Evolutionary conservation across 2,113 vertebrate genomes (phyloP), one percentile per base, ranked within the genome.

Genomic region (Myrmecophaga tridactyla): DNA sequence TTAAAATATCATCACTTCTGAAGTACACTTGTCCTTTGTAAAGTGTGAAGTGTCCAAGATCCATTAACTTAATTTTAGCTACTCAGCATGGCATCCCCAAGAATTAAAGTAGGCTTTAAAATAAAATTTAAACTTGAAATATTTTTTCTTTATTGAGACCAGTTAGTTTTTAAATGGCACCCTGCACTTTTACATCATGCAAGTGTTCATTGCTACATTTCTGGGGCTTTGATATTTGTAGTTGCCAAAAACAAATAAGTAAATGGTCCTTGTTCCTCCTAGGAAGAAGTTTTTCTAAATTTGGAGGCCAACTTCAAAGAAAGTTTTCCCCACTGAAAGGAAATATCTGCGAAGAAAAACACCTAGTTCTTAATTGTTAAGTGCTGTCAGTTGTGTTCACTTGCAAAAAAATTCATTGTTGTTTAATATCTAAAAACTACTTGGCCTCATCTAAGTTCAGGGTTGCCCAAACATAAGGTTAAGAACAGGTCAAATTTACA

Each of bases 141-240:
- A 7, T 36, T 83, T 93, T 97, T 85, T 87, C 85, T 90, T 73
- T 51, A 72, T 9, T 18, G n/a, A 91, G 46, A 67, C 60, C 0
- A 91, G 73, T 93, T 14, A 53, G 4, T 17, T 67, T 98, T 94
- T 94, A 94, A 95, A 96, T 56, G 58, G 0, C 27, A 86, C 4
- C 70, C 29, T 82, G 72, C 46, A 2, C 51, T 95, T n/a, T n/a
- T 94, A 48, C 0, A 83, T 67, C 14, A 14, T 94, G 89, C 48
- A 95, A 62, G 27, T 7, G 9, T 36, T 69, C 9, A 29, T 69
- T 8, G 1, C 25, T 46, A 29, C 4, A 65, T 86, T 89, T 43
- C 48, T 96, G 29, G 39, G 36, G 5, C 10, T 86, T 95, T n/a
- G 86, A 58, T 91, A 93, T 92, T 98, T 93, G 43, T 60, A 1